phyloP scores from a whole-genome alignment of 2,888 invertebrate species.

The Poecilobothrus nobilitatus region DNA sequence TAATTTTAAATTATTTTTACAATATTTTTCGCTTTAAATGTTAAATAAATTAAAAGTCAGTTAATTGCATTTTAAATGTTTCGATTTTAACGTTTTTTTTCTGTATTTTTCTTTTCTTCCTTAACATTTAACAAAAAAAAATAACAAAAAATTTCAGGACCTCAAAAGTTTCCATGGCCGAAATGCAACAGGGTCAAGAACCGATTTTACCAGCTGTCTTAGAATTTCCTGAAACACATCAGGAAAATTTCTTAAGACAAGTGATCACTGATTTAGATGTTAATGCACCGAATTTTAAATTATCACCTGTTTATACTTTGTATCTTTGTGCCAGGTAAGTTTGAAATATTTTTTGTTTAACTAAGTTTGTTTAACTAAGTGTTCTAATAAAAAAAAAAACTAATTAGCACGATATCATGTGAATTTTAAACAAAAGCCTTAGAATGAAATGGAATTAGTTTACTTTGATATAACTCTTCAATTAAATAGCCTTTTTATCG shows the following conservation, averaged over 20 bases:
- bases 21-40: not conserved
- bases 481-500: too few relatives aligned
- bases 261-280: conserved; percentile 84
- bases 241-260: conserved; percentile 82
- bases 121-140: not conserved
- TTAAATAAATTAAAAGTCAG: not conserved
- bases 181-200: conserved; percentile 61
- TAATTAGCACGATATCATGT: not conserved
- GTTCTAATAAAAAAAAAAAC: not conserved
- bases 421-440: too few relatives aligned
- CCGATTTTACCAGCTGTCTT: conserved; percentile 88
- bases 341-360: not conserved
- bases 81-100: not conserved
- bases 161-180: conserved; percentile 34
- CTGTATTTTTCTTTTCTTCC: not conserved
- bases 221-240: conserved; percentile 90
- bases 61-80: not conserved
- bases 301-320: conserved; percentile 93
- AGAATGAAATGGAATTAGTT: too few relatives aligned
- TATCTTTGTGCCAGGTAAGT: conserved; percentile 79
- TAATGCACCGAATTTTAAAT: conserved; percentile 81
- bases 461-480: too few relatives aligned
- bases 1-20: not conserved
- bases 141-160: conserved; percentile 27
- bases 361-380: not conserved